These are phyloP conservation scores for Ceratothoa steindachneri DNA, from an alignment of 2,888 invertebrate genomes.

Conservation along the genomic window DNA sequence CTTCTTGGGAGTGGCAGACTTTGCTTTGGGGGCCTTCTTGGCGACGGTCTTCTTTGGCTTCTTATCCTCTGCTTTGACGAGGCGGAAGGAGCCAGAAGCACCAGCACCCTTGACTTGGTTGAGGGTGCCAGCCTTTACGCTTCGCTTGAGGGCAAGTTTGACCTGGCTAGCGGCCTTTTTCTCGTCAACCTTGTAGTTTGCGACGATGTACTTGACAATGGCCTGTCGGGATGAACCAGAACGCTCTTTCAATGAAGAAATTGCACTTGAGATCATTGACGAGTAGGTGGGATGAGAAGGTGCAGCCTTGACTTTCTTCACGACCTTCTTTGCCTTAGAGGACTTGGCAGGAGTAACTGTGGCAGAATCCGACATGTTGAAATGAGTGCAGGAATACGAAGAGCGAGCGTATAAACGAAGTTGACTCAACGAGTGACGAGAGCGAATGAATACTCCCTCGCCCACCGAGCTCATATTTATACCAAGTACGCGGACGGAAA, in stretches of 20 bases:
- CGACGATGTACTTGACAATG: slow-evolving; percentile 51
- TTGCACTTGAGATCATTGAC: slow-evolving; percentile 54
- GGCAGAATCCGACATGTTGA: slow-evolving; percentile 1
- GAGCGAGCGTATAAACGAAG: background rate
- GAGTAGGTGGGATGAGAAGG: slow-evolving; percentile 51
- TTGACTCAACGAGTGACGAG: too few relatives aligned
- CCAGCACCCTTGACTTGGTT: slow-evolving; percentile 52
- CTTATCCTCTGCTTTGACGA: slow-evolving; percentile 38
- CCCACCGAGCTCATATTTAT: too few relatives aligned
- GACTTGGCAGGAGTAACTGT: slow-evolving; percentile 1
- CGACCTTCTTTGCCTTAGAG: slow-evolving; percentile 21
- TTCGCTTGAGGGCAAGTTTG: slow-evolving; percentile 53
- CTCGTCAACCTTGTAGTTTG: slow-evolving; percentile 54
- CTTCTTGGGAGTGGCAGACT: slow-evolving; percentile 36
- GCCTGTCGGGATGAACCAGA: slow-evolving; percentile 56
- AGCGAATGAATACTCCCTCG: too few relatives aligned
- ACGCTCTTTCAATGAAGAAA: slow-evolving; percentile 54
- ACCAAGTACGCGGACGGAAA: too few relatives aligned
- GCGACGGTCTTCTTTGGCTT: slow-evolving; percentile 39
- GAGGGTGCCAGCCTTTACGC: slow-evolving; percentile 52
- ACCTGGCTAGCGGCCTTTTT: slow-evolving; percentile 51
- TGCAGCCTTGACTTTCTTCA: too few relatives aligned
- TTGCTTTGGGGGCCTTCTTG: slow-evolving; percentile 42
- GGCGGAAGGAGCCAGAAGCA: slow-evolving; percentile 48
- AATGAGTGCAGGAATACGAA: background rate